Evolutionary conservation across 1,140 invertebrate genomes (phyloP), one percentile per base, ranked within the genome.

Genomic region (Pectinophora gossypiella): DNA sequence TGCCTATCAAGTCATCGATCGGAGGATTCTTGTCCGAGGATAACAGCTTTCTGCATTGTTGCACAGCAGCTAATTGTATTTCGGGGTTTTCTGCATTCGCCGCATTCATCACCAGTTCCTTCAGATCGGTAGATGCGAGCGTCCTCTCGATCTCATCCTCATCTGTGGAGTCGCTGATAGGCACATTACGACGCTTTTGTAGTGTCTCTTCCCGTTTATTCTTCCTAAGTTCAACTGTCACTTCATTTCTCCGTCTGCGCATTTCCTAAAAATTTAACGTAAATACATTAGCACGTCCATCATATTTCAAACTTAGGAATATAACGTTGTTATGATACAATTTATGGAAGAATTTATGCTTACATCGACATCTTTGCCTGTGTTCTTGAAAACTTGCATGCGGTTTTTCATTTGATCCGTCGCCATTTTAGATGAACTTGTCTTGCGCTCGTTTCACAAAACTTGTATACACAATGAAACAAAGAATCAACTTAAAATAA

Each of bases 1-100:
- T 95, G 19, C 93, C 88, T 63, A 99, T 99, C 46, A 99, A 90
- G 54, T 95, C 94, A 91, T 99, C 96, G 72, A 99, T 99, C n/a
- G 98, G 98, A 64, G 98, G 98, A 90, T 99, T 99, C 64, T 96
- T 93, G 87, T 99, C 98, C 36, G 96, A 97, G 2, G 98, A 99
- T 3, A 99, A 89, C 48, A 99, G 89, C 88, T 99, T 99, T 54
- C 98, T 90, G 46, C 95, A 95, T 22, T 95, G 92, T 79, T 97
- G 95, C 3, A 97, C 95, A 44, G 95, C 95, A 61, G 90, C 87
- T 61, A 97, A 90, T 85, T 97, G 95, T 67, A 93, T 81, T 16
- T 90, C 89, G 45, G 94, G 92, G 69, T 95, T 91, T 22, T 90
- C 90, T n/a, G 77, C 68, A 76, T 91, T 92, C 3, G 89, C 91